Base-by-base conservation (phyloP, 2,797 vertebrate species). In the Poeciliopsis gracilis region DNA sequence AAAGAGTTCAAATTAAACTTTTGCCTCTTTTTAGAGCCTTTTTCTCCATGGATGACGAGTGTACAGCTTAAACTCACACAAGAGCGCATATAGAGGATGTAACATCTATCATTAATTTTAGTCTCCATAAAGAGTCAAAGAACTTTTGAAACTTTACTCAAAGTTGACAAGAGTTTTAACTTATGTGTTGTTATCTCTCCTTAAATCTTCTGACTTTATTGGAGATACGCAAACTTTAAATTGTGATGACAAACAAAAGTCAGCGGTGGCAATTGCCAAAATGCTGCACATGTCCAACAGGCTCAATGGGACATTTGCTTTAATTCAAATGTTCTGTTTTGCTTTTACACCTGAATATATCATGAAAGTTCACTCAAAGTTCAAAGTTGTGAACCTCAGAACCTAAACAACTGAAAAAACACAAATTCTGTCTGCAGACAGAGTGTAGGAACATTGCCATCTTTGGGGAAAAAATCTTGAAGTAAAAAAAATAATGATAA, bases 1-100 rank as follows among this genome's bases (percentile, higher is more conserved):
- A 77, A 78, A 79, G 5, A 79, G 75, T 47, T 80, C 16, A 86
- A 84, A 88, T 89, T 72, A 78, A 86, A 86, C 53, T 53, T 87
- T 82, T 73, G 11, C 30, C 51, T 74, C 76, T 69, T 63, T 83
- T 76, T 77, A 30, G 73, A 63, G 36, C 46, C 8, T 63, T 49
- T 88, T 85, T 80, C 77, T 85, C 46, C 38, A 25, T 76, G 38
- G 15, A 43, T 75, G 49, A 57, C 8, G 49, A 38, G 33, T 36
- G 6, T 77, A 46, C 20, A 72, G 53, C 45, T 63, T 38, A 36
- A 51, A 63, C 30, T 75, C 2, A 23, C 69, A 53, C 10, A 30
- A 53, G 38, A 74, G 51, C 18, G 3, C 4, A 2, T 49, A 2
- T 41, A 30, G 43, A 49, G 76, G 20, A 45, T 30, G 25, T 72